Conservation (phyloP, 2,888 invertebrate species). For the Leptothorax acervorum region DNA sequence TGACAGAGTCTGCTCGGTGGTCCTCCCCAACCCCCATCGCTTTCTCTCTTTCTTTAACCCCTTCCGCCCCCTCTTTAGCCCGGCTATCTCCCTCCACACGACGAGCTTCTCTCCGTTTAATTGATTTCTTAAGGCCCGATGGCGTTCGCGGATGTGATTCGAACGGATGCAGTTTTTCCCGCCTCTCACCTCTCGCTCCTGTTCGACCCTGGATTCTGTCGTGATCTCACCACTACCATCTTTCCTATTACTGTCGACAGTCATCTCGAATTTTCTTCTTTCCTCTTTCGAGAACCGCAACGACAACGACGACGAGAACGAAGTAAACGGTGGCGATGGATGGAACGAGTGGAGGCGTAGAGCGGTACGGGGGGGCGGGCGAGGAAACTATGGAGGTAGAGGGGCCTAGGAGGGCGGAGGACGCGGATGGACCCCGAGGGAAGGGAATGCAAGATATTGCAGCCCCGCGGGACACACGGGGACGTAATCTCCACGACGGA, state of each 20-base stretch:
- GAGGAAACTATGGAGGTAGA: conserved; percentile 54
- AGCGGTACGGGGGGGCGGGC: conserved; percentile 57
- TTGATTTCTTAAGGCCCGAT: conserved; percentile 83
- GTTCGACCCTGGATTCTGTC: conserved; percentile 51
- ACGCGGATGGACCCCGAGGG: conserved; percentile 70
- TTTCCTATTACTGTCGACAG: conserved; percentile 44
- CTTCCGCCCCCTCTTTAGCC: conserved; percentile 55
- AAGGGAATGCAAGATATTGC: conserved; percentile 85
- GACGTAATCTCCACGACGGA: conserved; percentile 85
- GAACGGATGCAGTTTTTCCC: conserved; percentile 78
- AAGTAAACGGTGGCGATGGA: conserved; percentile 64
- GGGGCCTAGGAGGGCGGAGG: conserved; percentile 53
- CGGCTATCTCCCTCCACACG: conserved; percentile 68
- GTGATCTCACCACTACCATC: conserved; percentile 50
- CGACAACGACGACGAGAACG: conserved; percentile 50
- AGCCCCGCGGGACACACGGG: conserved; percentile 85
- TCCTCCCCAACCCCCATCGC: conserved; percentile 71
- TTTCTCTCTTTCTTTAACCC: conserved; percentile 71
- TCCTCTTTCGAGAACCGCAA: conserved; percentile 65
- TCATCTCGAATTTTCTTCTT: conserved; percentile 68
- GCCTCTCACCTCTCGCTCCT: conserved; percentile 68
- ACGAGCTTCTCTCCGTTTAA: conserved; percentile 74
- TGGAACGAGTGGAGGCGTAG: conserved; percentile 62
- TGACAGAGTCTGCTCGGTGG: conserved; percentile 76
- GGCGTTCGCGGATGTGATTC: conserved; percentile 81